Conservation (phyloP, 1,140 invertebrate species). For the Procambarus virginalis region DNA sequence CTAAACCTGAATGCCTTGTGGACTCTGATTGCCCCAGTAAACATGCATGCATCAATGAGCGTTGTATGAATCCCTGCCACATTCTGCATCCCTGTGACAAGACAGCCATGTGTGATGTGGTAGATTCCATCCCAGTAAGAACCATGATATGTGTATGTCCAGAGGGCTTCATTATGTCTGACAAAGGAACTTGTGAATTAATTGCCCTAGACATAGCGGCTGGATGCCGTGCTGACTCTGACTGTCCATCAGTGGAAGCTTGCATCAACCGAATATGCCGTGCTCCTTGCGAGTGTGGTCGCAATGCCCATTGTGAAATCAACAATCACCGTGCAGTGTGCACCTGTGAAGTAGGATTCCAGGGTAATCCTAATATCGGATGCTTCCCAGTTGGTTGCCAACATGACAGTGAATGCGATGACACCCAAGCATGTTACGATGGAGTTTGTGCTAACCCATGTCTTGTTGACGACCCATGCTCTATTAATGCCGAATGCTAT, state of each 20-base stretch:
- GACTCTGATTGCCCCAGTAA: conserved; percentile 73
- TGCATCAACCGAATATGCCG: conserved; percentile 90
- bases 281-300: conserved; percentile 90
- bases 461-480: conserved; percentile 85
- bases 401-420: conserved; percentile 85
- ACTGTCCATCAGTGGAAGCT: conserved; percentile 85
- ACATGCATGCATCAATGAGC: conserved; percentile 75
- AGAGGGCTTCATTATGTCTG: conserved; percentile 77
- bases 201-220: conserved; percentile 80
- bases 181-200: conserved; percentile 83
- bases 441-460: conserved; percentile 90
- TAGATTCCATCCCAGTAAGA: conserved; percentile 69
- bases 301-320: conserved; percentile 87
- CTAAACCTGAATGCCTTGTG: conserved; percentile 71
- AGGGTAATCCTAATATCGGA: conserved; percentile 87
- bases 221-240: conserved; percentile 85
- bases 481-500: conserved; percentile 87
- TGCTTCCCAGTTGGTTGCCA: conserved; percentile 87
- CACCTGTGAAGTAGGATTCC: conserved; percentile 86
- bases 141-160: conserved; percentile 71
- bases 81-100: conserved; percentile 85
- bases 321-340: conserved; percentile 89
- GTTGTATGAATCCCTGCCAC: conserved; percentile 86
- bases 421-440: conserved; percentile 85
- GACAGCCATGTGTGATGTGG: conserved; percentile 69